Conservation (phyloP, 2,113 vertebrate species). For the Salminus brasiliensis region DNA sequence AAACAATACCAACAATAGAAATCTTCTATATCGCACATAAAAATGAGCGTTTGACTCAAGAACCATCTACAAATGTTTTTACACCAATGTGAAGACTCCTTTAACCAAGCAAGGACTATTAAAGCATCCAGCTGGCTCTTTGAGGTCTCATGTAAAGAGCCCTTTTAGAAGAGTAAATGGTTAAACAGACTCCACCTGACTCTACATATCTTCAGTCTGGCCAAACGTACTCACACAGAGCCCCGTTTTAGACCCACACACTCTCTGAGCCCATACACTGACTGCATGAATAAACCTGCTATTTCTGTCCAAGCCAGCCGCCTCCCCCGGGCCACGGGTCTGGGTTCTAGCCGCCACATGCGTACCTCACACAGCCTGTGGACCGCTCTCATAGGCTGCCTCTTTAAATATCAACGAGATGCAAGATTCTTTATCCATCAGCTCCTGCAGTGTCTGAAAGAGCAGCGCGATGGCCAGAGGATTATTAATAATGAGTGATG, state of each 20-base stretch:
- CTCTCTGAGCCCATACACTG: background rate
- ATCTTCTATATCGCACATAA: too few species aligned
- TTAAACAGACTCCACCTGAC: too few species aligned
- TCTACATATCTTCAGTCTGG: too few species aligned
- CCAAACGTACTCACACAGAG: background rate
- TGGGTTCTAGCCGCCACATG: background rate
- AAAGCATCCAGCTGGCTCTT: too few species aligned
- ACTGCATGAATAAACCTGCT: constrained; percentile 37
- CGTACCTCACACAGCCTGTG: constrained; percentile 7
- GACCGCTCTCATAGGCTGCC: background rate
- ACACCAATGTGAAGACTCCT: too few species aligned
- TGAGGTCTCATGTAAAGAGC: too few species aligned
- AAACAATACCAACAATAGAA: too few species aligned
- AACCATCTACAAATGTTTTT: too few species aligned
- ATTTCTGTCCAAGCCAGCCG: background rate
- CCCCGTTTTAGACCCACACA: background rate
- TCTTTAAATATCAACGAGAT: constrained; percentile 24
- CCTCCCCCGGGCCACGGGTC: background rate
- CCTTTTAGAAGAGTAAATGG: too few species aligned
- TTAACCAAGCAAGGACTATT: too few species aligned
- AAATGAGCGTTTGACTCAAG: too few species aligned
- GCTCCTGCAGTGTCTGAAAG: background rate
- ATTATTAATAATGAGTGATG: background rate
- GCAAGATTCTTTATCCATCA: constrained; percentile 2
- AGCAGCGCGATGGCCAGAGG: background rate